Evolutionary conservation across 1,140 invertebrate genomes (phyloP).

Genomic region (Odontomachus brunneus): DNA sequence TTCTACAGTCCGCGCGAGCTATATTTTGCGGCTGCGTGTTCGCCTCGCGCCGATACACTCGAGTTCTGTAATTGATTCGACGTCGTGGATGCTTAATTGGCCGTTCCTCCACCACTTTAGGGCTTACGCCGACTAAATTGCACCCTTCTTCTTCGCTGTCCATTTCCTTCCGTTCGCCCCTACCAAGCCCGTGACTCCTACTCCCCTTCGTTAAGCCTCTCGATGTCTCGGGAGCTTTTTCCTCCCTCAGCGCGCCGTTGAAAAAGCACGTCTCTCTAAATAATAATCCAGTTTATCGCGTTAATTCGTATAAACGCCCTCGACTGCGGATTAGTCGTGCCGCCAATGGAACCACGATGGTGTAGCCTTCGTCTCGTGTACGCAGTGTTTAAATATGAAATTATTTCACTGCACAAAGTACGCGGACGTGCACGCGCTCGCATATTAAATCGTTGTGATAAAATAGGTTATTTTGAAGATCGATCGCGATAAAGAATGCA

Average conservation of each 20-base stretch:
- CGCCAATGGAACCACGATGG: neutral
- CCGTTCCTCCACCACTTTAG: neutral
- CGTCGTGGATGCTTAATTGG: constrained; percentile 61
- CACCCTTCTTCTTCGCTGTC: neutral
- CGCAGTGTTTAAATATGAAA: constrained; percentile 27
- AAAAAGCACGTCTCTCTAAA: neutral
- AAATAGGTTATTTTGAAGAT: constrained; percentile 1
- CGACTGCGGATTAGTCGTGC: neutral
- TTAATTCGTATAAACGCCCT: constrained; percentile 41
- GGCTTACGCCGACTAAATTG: constrained; percentile 21
- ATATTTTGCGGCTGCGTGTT: neutral
- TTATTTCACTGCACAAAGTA: constrained; percentile 16
- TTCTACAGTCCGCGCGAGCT: neutral
- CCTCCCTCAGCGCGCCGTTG: too few relatives aligned
- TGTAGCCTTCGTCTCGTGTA: neutral
- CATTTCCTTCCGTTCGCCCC: neutral
- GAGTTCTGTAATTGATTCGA: constrained; percentile 55
- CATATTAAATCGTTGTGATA: constrained; percentile 23
- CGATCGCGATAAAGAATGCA: constrained; percentile 26
- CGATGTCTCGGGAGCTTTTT: constrained; percentile 24
- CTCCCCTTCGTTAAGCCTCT: constrained; percentile 18
- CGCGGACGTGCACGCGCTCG: too few relatives aligned
- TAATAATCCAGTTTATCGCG: constrained; percentile 47
- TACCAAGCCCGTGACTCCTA: neutral
- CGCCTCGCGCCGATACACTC: neutral